Base-by-base conservation (phyloP, 2,888 invertebrate species). In the Hyalella azteca region DNA sequence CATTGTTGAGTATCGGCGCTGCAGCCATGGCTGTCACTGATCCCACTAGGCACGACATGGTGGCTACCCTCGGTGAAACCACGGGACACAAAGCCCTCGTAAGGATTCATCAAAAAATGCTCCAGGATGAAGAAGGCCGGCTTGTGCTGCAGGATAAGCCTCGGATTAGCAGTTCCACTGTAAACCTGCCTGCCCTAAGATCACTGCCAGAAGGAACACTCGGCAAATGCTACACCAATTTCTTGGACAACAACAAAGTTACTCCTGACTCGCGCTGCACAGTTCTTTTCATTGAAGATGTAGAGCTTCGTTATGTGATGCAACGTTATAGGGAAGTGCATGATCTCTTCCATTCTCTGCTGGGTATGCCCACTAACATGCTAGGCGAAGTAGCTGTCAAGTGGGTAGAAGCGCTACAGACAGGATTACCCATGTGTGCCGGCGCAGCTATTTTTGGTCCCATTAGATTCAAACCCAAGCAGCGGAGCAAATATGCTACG, bases 361-460 rank as follows among this genome's bases (percentile, higher is more conserved):
- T 98, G 54, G 92, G 93, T 85, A 97, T 98, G 96, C 96, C 95
- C 49, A 97, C 96, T 15, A 94, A 94, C 86, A 95, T 97, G 95
- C 89, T 97, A 48, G 92, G 91, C 77, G 92, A 98, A 91, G 96
- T 98, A 7, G 92, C 95, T 15, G 94, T 99, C 5, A 99, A 99
- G 89, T 98, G 98, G 96, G 92, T 99, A 76, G 99, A 99, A 91
- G 98, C 94, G 0, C 91, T 98, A 80, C 99, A 99, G 89, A 95
- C 94, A 15, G 93, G 92, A 77, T 89, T 99, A 39, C 99, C 99
- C 0, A 98, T 99, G 98, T 98, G 98, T 87, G 90, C 95, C 82
- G 92, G 93, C 78, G 99, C 95, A 29, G 98, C 95, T 0, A 90
- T 98, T 80, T 96, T 97, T 90, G 98, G 98, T 15, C 95, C 97